Percentiles rank a stretch among this genome's conserved stretches.
phyloP scores from a whole-genome alignment of 2,797 vertebrate species.

The Chelidonichthys spinosus region DNA sequence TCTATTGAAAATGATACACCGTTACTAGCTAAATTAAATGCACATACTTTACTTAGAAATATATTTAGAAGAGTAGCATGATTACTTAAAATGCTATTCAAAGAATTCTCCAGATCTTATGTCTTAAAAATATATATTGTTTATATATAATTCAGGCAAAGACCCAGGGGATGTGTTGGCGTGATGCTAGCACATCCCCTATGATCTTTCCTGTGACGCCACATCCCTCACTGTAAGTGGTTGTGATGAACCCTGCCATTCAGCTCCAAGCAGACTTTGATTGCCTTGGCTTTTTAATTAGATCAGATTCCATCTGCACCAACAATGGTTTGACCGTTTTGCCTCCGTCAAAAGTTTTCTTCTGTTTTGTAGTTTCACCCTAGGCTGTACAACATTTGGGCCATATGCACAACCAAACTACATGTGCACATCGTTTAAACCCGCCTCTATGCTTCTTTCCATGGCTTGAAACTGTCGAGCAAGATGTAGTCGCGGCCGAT shows the following conservation, averaged over 20 bases:
- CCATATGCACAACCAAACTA: conserved; percentile 3
- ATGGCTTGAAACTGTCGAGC: not conserved
- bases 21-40: conserved; percentile 23
- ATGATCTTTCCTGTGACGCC: conserved; percentile 62
- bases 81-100: conserved; percentile 11
- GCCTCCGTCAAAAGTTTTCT: conserved; percentile 39
- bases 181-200: conserved; percentile 54
- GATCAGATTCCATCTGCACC: conserved; percentile 69
- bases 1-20: conserved; percentile 26
- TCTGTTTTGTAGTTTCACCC: conserved; percentile 20
- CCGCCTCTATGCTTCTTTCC: not conserved
- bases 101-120: conserved; percentile 15
- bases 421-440: not conserved
- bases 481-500: conserved; percentile 8
- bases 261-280: conserved; percentile 54
- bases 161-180: conserved; percentile 57
- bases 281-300: conserved; percentile 62
- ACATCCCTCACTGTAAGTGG: conserved; percentile 66
- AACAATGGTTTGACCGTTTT: conserved; percentile 61
- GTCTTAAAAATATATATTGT: conserved; percentile 32
- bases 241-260: conserved; percentile 69
- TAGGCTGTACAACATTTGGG: conserved; percentile 15
- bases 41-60: conserved; percentile 38
- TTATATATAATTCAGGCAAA: conserved; percentile 39
- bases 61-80: conserved; percentile 20